Conservation (phyloP, 2,888 invertebrate genomes). For the Aphodius sticticus region DNA sequence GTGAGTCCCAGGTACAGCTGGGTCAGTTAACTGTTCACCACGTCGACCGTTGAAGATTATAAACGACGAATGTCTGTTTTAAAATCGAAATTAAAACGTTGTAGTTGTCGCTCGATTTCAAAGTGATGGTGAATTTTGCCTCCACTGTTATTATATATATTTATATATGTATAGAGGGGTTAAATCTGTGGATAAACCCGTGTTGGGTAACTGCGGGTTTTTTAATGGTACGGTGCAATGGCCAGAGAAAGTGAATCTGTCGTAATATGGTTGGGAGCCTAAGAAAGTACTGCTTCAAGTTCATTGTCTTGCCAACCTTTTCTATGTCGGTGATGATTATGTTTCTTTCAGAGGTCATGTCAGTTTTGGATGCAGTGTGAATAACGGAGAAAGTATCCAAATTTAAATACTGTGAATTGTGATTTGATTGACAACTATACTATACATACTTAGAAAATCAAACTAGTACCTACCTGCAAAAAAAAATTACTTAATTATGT, state of each 20-base stretch:
- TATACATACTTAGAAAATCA: no score
- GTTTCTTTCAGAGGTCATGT: neutral
- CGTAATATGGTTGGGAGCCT: constrained; percentile 54
- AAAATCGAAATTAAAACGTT: constrained; percentile 20
- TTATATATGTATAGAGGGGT: constrained; percentile 10
- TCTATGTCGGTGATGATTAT: neutral
- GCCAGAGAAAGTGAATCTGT: constrained; percentile 60
- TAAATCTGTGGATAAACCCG: constrained; percentile 40
- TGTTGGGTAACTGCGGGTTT: constrained; percentile 41
- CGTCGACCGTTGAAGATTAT: neutral
- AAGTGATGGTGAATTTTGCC: neutral
- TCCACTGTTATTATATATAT: constrained; percentile 20
- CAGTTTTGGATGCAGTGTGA: neutral
- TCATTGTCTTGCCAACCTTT: constrained; percentile 34
- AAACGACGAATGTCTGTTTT: constrained; percentile 13
- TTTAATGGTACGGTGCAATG: constrained; percentile 46
- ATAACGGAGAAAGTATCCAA: neutral
- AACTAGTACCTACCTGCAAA: no score
- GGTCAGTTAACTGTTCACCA: constrained; percentile 24
- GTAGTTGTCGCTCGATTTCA: neutral
- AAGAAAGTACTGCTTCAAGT: constrained; percentile 35
- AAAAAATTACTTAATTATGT: no score
- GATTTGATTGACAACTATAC: neutral
- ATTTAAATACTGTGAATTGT: neutral
- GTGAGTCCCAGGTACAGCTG: constrained; percentile 6